Base-by-base conservation (phyloP, 2,113 vertebrate species). In the Pleuronectes platessa region DNA sequence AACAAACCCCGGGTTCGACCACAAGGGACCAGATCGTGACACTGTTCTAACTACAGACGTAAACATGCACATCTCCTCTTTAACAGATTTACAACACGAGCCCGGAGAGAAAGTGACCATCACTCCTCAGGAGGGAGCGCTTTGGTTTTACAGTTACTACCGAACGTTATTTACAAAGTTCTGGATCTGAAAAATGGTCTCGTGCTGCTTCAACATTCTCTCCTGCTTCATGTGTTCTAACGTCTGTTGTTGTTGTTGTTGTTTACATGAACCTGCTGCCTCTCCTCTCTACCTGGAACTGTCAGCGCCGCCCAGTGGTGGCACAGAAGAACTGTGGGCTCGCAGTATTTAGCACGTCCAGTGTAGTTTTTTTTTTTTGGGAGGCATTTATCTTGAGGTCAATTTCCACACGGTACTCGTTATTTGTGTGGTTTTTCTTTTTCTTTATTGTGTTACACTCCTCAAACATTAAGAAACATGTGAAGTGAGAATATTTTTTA, bases 181-280 rank as follows among this genome's bases (percentile, higher is more conserved):
- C 4, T 5, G 4, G 51, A 54, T 54, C 31, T 31, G 31, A n/a
- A 21, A 21, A 20, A 55, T 14, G 1, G 8, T 55, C 53, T 53
- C 24, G 2, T 20, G 24, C 37, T 51, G 56, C 24, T 54, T 13
- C 51, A 45, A 67, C 40, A 49, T 42, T 69, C 24, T 59, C 56
- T 59, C 55, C 23, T 58, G 21, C 56, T 27, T 14, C 56, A 17
- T 27, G 56, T 35, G 51, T 61, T 10, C 69, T 26, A 27, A 40
- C 27, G 35, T 74, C 7, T 55, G 5, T 5, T 49, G 45, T 18
- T 47, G 14, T 49, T 49, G 45, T 76, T 74, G 12, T 60, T 81
- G 85, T 89, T 89, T 88, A 84, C 83, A 86, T 61, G 54, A 70
- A 65, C n/a, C 66, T 64, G 69, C 81, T 88, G 72, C 84, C 14